Base-by-base conservation (phyloP, 2,797 vertebrate genomes). In the Clarias fuscus region DNA sequence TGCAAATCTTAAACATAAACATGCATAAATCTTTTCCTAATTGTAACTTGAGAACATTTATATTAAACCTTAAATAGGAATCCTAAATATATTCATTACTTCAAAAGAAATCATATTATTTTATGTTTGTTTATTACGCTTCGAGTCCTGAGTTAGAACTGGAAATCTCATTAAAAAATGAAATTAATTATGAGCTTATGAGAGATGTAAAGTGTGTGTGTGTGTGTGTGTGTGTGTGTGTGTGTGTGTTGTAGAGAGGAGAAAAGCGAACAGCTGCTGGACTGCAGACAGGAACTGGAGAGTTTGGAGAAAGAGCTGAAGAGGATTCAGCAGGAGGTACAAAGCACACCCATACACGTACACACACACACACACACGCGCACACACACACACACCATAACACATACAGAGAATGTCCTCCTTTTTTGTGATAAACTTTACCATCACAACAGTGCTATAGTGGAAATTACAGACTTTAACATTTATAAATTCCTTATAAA, bases 211-310 rank as follows among this genome's bases (percentile, higher is more conserved):
- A 27, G 5, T 88, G 0, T 88, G 89, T 94, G 33, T 24, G 20
- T 80, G 61, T 81, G 40, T n/a, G 33, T 65, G 61, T 81, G 40
- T n/a, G 33, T 65, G 65, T 83, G 81, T 71, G 64, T 88, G 48
- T 84, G 1, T 86, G 6, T 88, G 1, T 88, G 89, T 94, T 91
- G 27, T 91, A 99, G 98, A 79, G 98, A 99, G 93, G 98, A 99
- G 92, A 99, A 99, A 93, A 99, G 97, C 30, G 98, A 99, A 91
- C 98, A 99, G 90, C 95, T 98, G 84, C 88, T 99, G 93, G 98
- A 99, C 93, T 98, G 96, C 90, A 97, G 98, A 84, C 98, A 99
- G 93, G 98, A 99, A 90, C 93, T 98, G 81, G 98, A 98, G 33
- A 97, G 97, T 92, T 96, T 97, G 94, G 98, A 99, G 93, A 90